Conservation (phyloP, 2,888 invertebrate species). For the Cancer borealis region DNA sequence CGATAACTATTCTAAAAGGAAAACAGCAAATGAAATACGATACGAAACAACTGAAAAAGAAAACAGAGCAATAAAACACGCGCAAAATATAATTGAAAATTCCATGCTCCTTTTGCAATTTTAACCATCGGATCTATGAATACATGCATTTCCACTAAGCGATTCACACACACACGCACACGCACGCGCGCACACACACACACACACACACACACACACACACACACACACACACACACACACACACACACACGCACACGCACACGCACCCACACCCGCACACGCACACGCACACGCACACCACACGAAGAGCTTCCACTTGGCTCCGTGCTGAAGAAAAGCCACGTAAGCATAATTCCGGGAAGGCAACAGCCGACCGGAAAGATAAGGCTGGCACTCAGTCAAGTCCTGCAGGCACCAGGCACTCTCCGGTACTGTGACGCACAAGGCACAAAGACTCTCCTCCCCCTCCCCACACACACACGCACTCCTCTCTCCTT, state of each 20-base stretch:
- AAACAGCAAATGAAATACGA: constrained; percentile 8
- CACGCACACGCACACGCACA: not conserved
- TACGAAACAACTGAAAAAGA: not conserved
- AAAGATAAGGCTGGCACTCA: not conserved
- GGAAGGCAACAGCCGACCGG: not conserved
- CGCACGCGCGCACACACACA: not conserved
- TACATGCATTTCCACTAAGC: constrained; percentile 7
- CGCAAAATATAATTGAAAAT: not conserved
- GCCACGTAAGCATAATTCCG: not conserved
- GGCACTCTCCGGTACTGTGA: not conserved
- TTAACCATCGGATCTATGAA: not conserved
- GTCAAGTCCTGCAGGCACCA: not conserved
- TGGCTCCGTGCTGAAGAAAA: not conserved
- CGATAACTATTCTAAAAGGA: constrained; percentile 7
- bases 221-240: constrained; percentile 33
- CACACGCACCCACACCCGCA: not conserved
- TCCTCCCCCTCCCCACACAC: not conserved
- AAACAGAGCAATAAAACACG: not conserved
- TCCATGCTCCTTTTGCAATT: constrained; percentile 20
- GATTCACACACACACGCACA: constrained; percentile 20
- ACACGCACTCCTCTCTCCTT: not conserved
- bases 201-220: constrained; percentile 22
- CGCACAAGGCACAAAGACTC: constrained; percentile 1
- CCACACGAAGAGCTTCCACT: not conserved
- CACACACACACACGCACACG: not conserved